phyloP scores from a whole-genome alignment of 2,113 vertebrate genomes.

The Bos indicus region DNA sequence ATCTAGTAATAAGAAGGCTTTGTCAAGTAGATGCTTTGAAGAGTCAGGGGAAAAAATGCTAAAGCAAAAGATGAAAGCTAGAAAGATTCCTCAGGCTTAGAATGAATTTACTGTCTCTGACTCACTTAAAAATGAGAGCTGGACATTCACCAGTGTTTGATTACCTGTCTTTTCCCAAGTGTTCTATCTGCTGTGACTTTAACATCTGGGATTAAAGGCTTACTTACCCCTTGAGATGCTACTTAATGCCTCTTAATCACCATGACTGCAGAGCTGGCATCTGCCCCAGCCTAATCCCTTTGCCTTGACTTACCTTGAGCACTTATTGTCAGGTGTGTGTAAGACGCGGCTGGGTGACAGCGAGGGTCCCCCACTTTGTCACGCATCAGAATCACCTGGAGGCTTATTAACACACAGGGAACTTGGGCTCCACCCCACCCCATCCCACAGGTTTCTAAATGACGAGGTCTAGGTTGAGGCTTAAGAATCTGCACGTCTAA shows the following conservation, averaged over 20 bases:
- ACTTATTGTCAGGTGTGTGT: not conserved
- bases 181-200: constrained; percentile 22
- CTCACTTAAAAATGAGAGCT: not conserved
- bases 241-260: constrained; percentile 30
- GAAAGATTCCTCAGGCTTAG: not conserved
- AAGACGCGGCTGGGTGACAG: not conserved
- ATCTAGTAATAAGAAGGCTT: not conserved
- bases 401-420: not conserved
- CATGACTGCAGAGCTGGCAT: not conserved
- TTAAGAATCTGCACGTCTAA: not conserved
- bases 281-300: not conserved
- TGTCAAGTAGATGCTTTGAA: not conserved
- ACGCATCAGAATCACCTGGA: not conserved
- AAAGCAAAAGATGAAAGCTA: not conserved
- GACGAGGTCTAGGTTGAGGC: not conserved
- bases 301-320: not conserved
- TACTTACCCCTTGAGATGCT: constrained; percentile 2
- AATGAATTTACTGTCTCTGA: not conserved
- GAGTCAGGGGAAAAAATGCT: not conserved
- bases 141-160: not conserved
- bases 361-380: not conserved
- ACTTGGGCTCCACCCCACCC: not conserved
- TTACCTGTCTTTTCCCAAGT: not conserved
- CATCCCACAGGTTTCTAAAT: not conserved
- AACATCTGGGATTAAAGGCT: constrained; percentile 20